These are phyloP conservation scores for Dinoponera quadriceps DNA, from an alignment of 1,140 invertebrate genomes.

Conservation along the genomic window DNA sequence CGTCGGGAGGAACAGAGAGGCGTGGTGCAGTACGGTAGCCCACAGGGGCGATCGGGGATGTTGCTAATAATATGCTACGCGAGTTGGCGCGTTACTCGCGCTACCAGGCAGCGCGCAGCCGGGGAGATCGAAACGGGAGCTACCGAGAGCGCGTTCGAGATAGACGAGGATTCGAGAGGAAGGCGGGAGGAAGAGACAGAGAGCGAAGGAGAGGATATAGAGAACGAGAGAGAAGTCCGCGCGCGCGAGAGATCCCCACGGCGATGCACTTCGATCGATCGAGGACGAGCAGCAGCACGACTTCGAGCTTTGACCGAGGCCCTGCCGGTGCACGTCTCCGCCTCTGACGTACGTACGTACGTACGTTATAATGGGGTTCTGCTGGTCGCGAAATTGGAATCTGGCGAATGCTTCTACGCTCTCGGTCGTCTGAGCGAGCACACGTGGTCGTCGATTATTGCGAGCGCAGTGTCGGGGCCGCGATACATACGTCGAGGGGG, in stretches of 20 bases:
- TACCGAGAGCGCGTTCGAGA: slow-evolving; percentile 44
- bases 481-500: background rate
- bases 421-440: slow-evolving; percentile 29
- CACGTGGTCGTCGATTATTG: slow-evolving; percentile 56
- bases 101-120: slow-evolving; percentile 67
- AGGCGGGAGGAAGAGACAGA: slow-evolving; percentile 3
- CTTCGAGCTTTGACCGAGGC: slow-evolving; percentile 67
- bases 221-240: slow-evolving; percentile 15
- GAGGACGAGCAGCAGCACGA: slow-evolving; percentile 47
- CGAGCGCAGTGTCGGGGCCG: background rate
- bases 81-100: slow-evolving; percentile 76
- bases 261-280: slow-evolving; percentile 61
- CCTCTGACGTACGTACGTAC: slow-evolving; percentile 58
- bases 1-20: slow-evolving; percentile 46
- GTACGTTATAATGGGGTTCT: slow-evolving; percentile 64
- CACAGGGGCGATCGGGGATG: slow-evolving; percentile 69
- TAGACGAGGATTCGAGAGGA: slow-evolving; percentile 48
- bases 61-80: slow-evolving; percentile 77
- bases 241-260: slow-evolving; percentile 44
- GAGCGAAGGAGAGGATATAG: background rate
- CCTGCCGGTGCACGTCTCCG: slow-evolving; percentile 56
- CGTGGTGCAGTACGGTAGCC: slow-evolving; percentile 68
- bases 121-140: slow-evolving; percentile 62
- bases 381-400: slow-evolving; percentile 70
- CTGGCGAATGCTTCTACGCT: slow-evolving; percentile 61